Conservation (phyloP, 2,797 vertebrate genomes). For the Rhinichthys osculus region DNA sequence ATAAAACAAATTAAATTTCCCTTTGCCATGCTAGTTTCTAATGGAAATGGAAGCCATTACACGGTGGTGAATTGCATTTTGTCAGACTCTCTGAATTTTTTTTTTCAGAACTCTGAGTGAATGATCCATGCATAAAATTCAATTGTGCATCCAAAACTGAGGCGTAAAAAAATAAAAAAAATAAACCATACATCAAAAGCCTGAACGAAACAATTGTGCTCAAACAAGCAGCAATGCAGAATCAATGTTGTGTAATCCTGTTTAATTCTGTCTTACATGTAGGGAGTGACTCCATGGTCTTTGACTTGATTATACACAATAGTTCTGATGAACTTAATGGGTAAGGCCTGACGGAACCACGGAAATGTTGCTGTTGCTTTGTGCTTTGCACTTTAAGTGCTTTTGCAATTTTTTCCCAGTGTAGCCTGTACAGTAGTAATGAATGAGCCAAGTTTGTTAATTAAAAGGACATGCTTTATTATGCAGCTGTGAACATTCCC, state of each 20-base stretch:
- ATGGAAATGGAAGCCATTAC: conserved; percentile 63
- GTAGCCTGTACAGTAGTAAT: conserved; percentile 18
- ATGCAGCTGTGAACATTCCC: conserved; percentile 18
- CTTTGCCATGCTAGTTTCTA: conserved; percentile 54
- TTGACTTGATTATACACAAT: conserved; percentile 3
- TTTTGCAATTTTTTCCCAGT: neutral
- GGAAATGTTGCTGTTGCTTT: neutral
- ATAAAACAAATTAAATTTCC: conserved; percentile 66
- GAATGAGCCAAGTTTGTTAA: conserved; percentile 22
- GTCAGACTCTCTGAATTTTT: conserved; percentile 7
- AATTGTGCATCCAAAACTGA: neutral
- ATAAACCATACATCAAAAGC: neutral
- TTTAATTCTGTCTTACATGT: neutral
- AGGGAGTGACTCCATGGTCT: neutral
- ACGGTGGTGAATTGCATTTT: conserved; percentile 51
- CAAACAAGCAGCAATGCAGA: neutral
- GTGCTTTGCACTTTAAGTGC: neutral
- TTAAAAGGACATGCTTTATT: conserved; percentile 31
- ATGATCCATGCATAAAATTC: conserved; percentile 24
- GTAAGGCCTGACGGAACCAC: neutral
- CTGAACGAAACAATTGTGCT: neutral
- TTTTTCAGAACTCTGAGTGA: neutral
- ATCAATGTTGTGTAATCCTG: neutral
- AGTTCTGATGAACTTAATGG: neutral
- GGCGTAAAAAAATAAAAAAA: neutral